These are phyloP conservation scores for Gonioctena quinquepunctata DNA, from an alignment of 1,140 invertebrate genomes.

Conservation along the genomic window DNA sequence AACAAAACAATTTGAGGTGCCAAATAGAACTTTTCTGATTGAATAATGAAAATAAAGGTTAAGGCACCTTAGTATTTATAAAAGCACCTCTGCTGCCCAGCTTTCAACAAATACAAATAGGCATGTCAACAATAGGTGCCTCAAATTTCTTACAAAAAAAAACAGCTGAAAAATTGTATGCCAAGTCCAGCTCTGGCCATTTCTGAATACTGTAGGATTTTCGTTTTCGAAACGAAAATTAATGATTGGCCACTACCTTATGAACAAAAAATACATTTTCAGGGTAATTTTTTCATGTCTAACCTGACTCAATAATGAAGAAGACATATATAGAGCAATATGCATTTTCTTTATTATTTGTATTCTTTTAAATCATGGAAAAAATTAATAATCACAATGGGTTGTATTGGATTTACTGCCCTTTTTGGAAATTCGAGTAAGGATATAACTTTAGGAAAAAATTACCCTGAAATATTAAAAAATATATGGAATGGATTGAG, in stretches of 20 bases:
- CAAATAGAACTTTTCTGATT: neutral
- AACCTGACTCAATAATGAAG: too few species aligned
- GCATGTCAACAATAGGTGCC: constrained; percentile 2
- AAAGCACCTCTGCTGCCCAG: constrained; percentile 16
- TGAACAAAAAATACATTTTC: neutral
- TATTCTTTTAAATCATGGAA: too few species aligned
- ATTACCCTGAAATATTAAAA: neutral
- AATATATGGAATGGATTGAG: constrained; percentile 9
- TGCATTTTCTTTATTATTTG: too few species aligned
- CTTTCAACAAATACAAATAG: constrained; percentile 10
- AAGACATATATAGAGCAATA: too few species aligned
- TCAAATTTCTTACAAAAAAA: neutral
- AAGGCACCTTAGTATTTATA: constrained; percentile 15
- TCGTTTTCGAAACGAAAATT: neutral
- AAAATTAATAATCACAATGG: too few species aligned
- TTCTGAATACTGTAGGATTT: neutral
- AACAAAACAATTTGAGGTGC: constrained; percentile 16
- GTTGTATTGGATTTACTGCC: too few species aligned
- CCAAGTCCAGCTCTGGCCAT: neutral
- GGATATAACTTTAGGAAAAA: neutral
- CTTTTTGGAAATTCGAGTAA: too few species aligned
- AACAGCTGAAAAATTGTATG: neutral
- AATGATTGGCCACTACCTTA: neutral
- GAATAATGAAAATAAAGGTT: constrained; percentile 12
- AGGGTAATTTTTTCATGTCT: neutral